Base-by-base conservation (phyloP, 2,113 vertebrate species). In the Lepus europaeus region DNA sequence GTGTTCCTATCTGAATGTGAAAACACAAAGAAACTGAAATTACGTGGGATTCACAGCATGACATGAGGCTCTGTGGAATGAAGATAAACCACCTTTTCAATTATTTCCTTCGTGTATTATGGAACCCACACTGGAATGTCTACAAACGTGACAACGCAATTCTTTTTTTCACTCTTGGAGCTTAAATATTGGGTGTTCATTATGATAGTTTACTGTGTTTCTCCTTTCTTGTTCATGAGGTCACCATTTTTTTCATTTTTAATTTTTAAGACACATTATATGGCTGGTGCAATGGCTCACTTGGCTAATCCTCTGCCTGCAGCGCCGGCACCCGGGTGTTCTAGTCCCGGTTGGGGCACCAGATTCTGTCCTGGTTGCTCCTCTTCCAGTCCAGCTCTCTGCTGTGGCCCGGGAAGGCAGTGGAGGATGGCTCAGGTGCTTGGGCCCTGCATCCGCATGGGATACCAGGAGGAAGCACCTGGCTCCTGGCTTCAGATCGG, bases 31-130 rank as follows among this genome's bases (percentile, higher is more conserved):
- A 12, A 61, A 4, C 4, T 16, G 68, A 20, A 77, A 13, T 90
- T 23, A 20, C 6, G 20, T 0, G 8, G 8, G 39, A 19, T 95
- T 64, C 92, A 29, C 22, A n/a, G 77, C 61, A 22, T 85, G 1
- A 20, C 8, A 36, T 14, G 33, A 0, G 0, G 1, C 14, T 92
- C 63, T 31, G 78, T 94, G 49, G 53, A 59, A 95, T 82, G 91
- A 14, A 56, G 2, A 64, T 36, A 56, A 29, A 59, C 1, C 49
- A 0, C 5, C 3, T 96, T 56, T 94, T 80, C 33, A 95, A 83
- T 96, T 63, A 49, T 2, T 78, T 96, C 25, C 12, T 64, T 79
- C 81, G 87, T 89, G 13, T 2, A 33, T 91, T 45, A 27, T 96
- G 93, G 29, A 87, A 33, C 5, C 36, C 68, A 31, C 0, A 68